Evolutionary conservation across 2,797 vertebrate species (phyloP), one percentile per base, ranked within the genome.

Genomic region (Dendrocincla tyrannina): DNA sequence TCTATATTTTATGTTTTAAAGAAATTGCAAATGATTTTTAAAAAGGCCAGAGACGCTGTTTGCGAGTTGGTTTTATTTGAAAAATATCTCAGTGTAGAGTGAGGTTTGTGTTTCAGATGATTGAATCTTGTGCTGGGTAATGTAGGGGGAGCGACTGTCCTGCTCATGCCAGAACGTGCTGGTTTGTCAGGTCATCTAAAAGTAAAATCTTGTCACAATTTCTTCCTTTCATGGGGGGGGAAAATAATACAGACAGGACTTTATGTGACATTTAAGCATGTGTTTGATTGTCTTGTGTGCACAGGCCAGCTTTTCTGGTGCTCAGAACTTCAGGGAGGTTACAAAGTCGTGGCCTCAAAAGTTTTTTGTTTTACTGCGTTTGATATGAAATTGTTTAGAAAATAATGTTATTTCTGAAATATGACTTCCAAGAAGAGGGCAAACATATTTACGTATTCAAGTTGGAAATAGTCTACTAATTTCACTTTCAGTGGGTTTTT

Each of bases 301-400:
- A 73, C 81, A 96, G 96, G 93, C 93, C 96, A 59, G 53, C 69
- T 92, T 72, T 82, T 77, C 87, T 24, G 32, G 78, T 32, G 90
- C 13, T 62, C 87, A 56, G 37, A 96, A 97, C 93, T 96, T 97
- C 52, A 84, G 94, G 59, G 88, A 96, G 95, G 94, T 88, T 96
- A 73, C 79, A 78, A 79, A 97, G 79, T 93, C 64, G 8, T 11
- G 84, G 59, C 91, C 94, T 96, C 88, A 86, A 27, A 97, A 95
- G 81, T 84, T 93, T 88, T 47, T 74, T 74, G 73, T 78, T 92
- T 95, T 91, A 55, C 42, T 75, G 67, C 0, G 0, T 69, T 85
- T 9, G 22, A 19, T 33, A 14, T 39, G 20, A 44, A 91, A 81
- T 85, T 78, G 44, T 33, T 89, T 47, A 16, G 55, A 50, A 84